Percentiles rank a stretch among this genome's conserved stretches.
phyloP scores from a whole-genome alignment of 2,113 vertebrate genomes.

The Microcebus tavaratra region DNA sequence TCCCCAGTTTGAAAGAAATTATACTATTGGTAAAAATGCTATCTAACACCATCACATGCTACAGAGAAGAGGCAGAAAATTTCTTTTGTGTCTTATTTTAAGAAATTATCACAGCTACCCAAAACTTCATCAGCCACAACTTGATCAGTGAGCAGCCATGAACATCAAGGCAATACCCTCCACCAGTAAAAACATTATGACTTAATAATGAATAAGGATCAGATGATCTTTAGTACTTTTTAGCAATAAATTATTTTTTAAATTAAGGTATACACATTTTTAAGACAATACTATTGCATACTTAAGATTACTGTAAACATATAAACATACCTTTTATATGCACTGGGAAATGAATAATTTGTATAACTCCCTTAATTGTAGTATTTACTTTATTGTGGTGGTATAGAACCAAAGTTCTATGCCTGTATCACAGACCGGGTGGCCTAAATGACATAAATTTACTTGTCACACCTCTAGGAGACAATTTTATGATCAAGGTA shows the following conservation, averaged over 20 bases:
- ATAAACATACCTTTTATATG: not conserved
- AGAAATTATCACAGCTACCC: not conserved
- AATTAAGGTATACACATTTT: not conserved
- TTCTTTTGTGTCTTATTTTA: not conserved
- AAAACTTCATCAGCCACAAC: not conserved
- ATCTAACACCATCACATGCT: not conserved
- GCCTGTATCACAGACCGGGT: not conserved
- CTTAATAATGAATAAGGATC: not conserved
- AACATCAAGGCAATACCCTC: not conserved
- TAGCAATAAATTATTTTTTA: not conserved
- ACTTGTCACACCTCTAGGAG: not conserved
- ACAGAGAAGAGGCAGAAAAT: not conserved
- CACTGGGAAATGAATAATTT: not conserved
- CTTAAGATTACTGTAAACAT: not conserved
- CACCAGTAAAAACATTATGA: not conserved
- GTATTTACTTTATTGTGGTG: not conserved
- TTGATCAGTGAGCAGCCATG: not conserved
- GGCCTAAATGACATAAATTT: not conserved
- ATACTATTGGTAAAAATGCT: not conserved
- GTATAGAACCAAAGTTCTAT: not conserved
- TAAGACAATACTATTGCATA: not conserved
- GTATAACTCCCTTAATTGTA: not conserved
- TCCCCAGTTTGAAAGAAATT: not conserved
- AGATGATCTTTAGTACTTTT: not conserved
- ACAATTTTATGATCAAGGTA: not conserved